Evolutionary conservation across 2,888 invertebrate genomes (phyloP).

Genomic region (Eulithis testata): DNA sequence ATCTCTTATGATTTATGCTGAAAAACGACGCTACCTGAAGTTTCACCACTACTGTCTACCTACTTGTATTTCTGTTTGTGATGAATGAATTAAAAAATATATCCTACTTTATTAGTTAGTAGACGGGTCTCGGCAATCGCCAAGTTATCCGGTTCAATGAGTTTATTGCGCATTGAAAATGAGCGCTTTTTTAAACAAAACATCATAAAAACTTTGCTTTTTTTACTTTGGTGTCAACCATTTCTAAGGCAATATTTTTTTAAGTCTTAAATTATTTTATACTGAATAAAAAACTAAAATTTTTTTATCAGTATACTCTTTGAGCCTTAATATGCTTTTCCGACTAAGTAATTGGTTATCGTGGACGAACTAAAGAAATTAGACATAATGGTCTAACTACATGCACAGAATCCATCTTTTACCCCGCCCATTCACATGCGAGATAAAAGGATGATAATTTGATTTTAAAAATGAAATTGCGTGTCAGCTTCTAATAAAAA

Average conservation of each 20-base stretch:
- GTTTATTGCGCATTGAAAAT: too few relatives aligned
- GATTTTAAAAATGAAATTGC: conserved; percentile 13
- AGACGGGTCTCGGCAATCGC: background rate
- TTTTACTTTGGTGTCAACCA: too few relatives aligned
- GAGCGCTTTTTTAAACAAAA: too few relatives aligned
- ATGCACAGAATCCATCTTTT: background rate
- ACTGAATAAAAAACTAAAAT: too few relatives aligned
- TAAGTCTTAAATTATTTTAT: too few relatives aligned
- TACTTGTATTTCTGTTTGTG: conserved; percentile 18
- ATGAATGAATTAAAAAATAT: conserved; percentile 8
- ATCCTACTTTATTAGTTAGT: background rate
- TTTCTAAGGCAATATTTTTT: too few relatives aligned
- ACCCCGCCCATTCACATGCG: background rate
- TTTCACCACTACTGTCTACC: conserved; percentile 16
- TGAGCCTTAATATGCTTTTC: too few relatives aligned
- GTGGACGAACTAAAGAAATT: background rate
- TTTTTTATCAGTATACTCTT: too few relatives aligned
- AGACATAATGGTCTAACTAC: background rate
- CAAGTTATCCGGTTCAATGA: too few relatives aligned
- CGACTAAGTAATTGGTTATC: too few relatives aligned
- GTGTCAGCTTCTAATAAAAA: conserved; percentile 21
- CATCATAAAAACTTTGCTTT: too few relatives aligned
- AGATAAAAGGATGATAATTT: background rate
- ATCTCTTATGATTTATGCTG: conserved; percentile 58
- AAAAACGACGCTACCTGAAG: conserved; percentile 36